These are phyloP conservation scores for Telmatherina bonti DNA, from an alignment of 2,797 vertebrate species.

Conservation along the genomic window DNA sequence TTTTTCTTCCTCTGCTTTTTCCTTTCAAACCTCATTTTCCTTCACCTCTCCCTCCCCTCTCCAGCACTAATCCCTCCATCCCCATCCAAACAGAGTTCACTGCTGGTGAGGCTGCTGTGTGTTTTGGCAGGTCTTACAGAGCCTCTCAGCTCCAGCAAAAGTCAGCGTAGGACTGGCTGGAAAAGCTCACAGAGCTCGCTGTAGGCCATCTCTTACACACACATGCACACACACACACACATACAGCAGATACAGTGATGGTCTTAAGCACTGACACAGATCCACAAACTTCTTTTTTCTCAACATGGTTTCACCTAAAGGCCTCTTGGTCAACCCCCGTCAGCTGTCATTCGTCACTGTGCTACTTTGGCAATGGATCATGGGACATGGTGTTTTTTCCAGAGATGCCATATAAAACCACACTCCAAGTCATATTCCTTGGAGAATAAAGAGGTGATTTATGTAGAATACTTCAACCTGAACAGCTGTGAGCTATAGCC, in stretches of 20 bases:
- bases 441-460: slow-evolving; percentile 42
- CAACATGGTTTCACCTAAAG: slow-evolving; percentile 40
- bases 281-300: slow-evolving; percentile 43
- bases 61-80: slow-evolving; percentile 34
- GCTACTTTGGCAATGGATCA: slow-evolving; percentile 54
- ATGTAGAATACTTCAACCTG: slow-evolving; percentile 39
- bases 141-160: slow-evolving; percentile 56
- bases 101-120: slow-evolving; percentile 67
- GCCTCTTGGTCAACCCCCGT: slow-evolving; percentile 33
- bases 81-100: slow-evolving; percentile 60
- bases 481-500: slow-evolving; percentile 30
- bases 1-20: slow-evolving; percentile 19
- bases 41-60: slow-evolving; percentile 33
- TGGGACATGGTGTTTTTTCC: slow-evolving; percentile 55
- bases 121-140: slow-evolving; percentile 77
- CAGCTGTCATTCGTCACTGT: slow-evolving; percentile 45
- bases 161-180: slow-evolving; percentile 56
- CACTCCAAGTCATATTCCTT: slow-evolving; percentile 7
- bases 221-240: slow-evolving; percentile 31
- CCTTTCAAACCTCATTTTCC: slow-evolving; percentile 43
- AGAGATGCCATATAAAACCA: slow-evolving; percentile 38
- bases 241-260: slow-evolving; percentile 8
- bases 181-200: slow-evolving; percentile 56
- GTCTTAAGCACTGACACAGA: slow-evolving; percentile 13
- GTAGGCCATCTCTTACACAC: slow-evolving; percentile 28